Conservation (phyloP, 2,888 invertebrate genomes). For the Himalopsyche tibetana region DNA sequence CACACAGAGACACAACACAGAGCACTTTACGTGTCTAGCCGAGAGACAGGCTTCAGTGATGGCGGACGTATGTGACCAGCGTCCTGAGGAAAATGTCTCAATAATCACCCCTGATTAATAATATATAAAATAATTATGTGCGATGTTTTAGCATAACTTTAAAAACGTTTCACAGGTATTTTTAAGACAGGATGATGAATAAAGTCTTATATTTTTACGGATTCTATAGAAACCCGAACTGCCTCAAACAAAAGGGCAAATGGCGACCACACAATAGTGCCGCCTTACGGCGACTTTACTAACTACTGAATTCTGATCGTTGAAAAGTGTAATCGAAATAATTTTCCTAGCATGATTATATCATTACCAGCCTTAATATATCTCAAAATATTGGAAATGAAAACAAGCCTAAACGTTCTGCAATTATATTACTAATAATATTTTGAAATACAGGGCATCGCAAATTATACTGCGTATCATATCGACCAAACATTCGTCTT, state of each 20-base stretch:
- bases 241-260: conserved; percentile 65
- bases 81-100: conserved; percentile 72
- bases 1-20: conserved; percentile 77
- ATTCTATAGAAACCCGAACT: conserved; percentile 56
- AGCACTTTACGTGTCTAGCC: conserved; percentile 72
- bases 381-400: background rate
- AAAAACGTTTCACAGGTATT: conserved; percentile 71
- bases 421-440: background rate
- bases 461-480: conserved; percentile 23
- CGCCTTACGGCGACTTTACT: conserved; percentile 59
- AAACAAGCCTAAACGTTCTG: background rate
- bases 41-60: conserved; percentile 77
- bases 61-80: conserved; percentile 75
- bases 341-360: conserved; percentile 46
- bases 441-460: background rate
- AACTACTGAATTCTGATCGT: conserved; percentile 50
- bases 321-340: conserved; percentile 47
- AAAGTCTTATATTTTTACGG: conserved; percentile 61
- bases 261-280: conserved; percentile 64
- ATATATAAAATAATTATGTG: conserved; percentile 74
- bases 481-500: conserved; percentile 56
- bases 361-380: background rate
- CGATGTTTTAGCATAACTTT: conserved; percentile 71
- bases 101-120: conserved; percentile 70
- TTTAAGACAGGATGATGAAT: conserved; percentile 72